phyloP scores from a whole-genome alignment of 2,797 vertebrate genomes.

The Fistularia commersonii region DNA sequence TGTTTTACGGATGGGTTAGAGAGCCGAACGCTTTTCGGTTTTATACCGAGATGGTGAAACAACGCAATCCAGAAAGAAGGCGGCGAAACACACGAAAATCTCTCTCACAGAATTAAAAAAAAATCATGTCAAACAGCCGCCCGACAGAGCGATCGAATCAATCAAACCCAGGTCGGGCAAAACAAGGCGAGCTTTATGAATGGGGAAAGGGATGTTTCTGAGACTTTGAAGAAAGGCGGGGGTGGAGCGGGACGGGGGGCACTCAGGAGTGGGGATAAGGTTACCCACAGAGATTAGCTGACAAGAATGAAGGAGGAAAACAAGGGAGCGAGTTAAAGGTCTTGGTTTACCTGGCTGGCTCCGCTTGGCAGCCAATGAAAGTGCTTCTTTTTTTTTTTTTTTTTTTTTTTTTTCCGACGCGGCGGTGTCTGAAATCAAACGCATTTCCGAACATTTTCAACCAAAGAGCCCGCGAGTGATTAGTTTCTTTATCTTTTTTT shows the following conservation, averaged over 20 bases:
- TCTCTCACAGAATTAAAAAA: too few species aligned
- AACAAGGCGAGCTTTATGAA: constrained; percentile 57
- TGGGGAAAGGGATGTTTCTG: constrained; percentile 53
- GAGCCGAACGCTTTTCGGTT: too few species aligned
- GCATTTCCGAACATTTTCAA: too few species aligned
- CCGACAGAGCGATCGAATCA: constrained; percentile 31
- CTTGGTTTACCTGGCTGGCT: constrained; percentile 66
- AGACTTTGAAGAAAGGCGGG: constrained; percentile 17
- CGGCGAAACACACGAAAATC: too few species aligned
- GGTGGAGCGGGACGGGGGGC: neutral
- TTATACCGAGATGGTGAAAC: too few species aligned
- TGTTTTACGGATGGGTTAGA: too few species aligned
- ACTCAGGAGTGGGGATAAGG: constrained; percentile 63
- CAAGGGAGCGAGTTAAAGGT: constrained; percentile 65
- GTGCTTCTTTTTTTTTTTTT: too few species aligned
- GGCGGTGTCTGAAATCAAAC: too few species aligned
- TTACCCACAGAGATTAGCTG: constrained; percentile 71
- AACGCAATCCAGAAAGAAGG: too few species aligned
- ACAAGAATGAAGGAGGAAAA: constrained; percentile 58
- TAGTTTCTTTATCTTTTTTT: too few species aligned
- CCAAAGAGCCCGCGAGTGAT: too few species aligned
- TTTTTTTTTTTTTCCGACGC: too few species aligned
- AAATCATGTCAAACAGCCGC: neutral
- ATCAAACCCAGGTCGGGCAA: constrained; percentile 29
- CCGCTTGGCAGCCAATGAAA: constrained; percentile 57